Base-by-base conservation (phyloP, 2,888 invertebrate genomes). In the Sussaba pulchella region DNA sequence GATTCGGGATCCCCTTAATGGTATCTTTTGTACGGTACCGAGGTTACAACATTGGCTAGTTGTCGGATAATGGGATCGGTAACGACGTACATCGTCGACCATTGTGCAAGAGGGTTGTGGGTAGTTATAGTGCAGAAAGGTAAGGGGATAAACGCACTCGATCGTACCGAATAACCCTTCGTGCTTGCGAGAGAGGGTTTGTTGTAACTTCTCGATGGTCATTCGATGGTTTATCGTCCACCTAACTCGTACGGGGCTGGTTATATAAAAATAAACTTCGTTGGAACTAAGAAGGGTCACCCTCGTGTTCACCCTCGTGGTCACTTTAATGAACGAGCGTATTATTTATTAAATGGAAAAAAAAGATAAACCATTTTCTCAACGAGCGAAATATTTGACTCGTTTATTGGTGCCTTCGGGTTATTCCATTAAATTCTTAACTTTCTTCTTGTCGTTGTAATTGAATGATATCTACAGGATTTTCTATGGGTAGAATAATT, bases 181-280 rank as follows among this genome's bases (percentile, higher is more conserved):
- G 21, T 59, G 57, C 69, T 64, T 52, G 21, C 43, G 63, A 47
- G 24, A 59, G 41, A 43, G 47, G 52, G 76, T 67, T 57, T 67
- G 24, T 64, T 52, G 81, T 70, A 73, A 70, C 73, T 77, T 70
- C 57, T 74, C 73, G 69, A 74, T 81, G 61, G 64, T 57, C 66
- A 73, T 77, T 81, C 69, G 77, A 77, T 69, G 54, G 73, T 74
- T 73, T 69, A 64, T 39, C 61, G 26, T 39, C 17, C 31, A 31
- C 57, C 36, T 24, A 41, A 57, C 43, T 14, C 21, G 24, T 57
- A 54, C 17, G 39, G 36, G 24, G 26, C 57, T 19, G 14, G 24
- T 14, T 24, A 47, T 52, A 21, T 12, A 50, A 31, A 61, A 61
- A 52, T 73, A 24, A 24, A 8, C n/a, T 24, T 5, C 12, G n/a